Conservation (phyloP, 1,140 invertebrate species). For the Aplysia californica region DNA sequence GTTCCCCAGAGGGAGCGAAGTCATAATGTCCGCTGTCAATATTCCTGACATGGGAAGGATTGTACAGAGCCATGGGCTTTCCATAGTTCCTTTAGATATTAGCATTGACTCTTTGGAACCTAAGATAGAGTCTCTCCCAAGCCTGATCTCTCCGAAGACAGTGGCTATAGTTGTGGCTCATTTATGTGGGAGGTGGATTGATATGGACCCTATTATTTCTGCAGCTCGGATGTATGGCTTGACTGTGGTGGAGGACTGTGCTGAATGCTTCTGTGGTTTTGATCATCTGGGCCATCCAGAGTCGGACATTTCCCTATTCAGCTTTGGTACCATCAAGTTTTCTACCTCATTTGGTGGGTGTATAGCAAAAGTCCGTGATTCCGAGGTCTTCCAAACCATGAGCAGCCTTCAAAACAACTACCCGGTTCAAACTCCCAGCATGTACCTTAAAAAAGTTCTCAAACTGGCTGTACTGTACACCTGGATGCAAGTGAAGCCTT, state of each 20-base stretch:
- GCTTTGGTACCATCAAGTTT: conserved; percentile 67
- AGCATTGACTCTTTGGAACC: conserved; percentile 59
- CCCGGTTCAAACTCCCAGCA: conserved; percentile 44
- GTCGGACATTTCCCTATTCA: conserved; percentile 64
- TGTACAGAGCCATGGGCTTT: conserved; percentile 57
- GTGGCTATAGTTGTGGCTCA: conserved; percentile 66
- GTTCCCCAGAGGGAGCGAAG: conserved; percentile 63
- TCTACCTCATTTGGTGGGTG: conserved; percentile 65
- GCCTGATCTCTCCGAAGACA: conserved; percentile 59
- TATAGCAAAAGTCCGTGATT: conserved; percentile 61
- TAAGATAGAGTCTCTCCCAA: conserved; percentile 56
- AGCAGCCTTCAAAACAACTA: conserved; percentile 41
- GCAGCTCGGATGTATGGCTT: conserved; percentile 55
- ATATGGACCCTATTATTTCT: conserved; percentile 57
- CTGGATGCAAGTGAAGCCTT: no score
- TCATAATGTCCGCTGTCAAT: conserved; percentile 68
- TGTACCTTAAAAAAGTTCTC: conserved; percentile 63
- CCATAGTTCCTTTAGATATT: conserved; percentile 63
- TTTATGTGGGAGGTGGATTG: conserved; percentile 61
- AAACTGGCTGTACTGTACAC: conserved; percentile 59
- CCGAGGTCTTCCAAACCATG: conserved; percentile 57
- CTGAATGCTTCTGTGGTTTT: conserved; percentile 66
- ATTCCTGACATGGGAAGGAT: conserved; percentile 66
- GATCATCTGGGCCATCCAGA: conserved; percentile 59
- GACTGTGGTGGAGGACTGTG: conserved; percentile 65